Base-by-base conservation (phyloP, 2,888 invertebrate species). In the Drosophila niveifrons region DNA sequence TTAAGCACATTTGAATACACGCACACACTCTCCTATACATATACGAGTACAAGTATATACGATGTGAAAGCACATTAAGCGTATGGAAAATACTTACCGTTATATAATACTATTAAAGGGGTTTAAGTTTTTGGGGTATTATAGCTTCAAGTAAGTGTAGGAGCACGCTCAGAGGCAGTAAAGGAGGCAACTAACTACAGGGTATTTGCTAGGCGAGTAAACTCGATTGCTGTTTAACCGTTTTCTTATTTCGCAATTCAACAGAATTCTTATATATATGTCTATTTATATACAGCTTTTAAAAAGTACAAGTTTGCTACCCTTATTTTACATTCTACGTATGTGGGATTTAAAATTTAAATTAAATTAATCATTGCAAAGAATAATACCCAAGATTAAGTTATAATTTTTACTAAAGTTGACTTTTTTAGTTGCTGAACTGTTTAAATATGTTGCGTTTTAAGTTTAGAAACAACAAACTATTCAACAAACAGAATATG, bases 1-100 rank as follows among this genome's bases (percentile, higher is more conserved):
- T 64, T 57, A 36, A 31, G 56, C 55, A 56, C 56, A 63, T 63
- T 67, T 59, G 44, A 44, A 48, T 53, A 66, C 31, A 47, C 39
- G 23, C 8, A 51, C 41, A 28, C 36, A 36, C 6, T 11, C 10
- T 11, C 7, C 17, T 43, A n/a, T 31, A 59, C 31, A 47, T 31
- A 34, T 41, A 6, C 31, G 50, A 36, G 46, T 23, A 48, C 11
- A 41, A 31, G 43, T 55, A 44, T n/a, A 44, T 44, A 28, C 8
- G 17, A 44, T 55, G 55, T 44, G 31, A 17, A 55, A 18, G 44
- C 34, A 31, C 55, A 56, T 56, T 56, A 56, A 56, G 55, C 44
- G 31, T 56, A 44, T 18, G 44, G 31, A 31, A 34, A 56, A 34
- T 44, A 44, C 44, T 44, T 44, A 44, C 55, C 3, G 43, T 43